phyloP scores from a whole-genome alignment of 2,888 invertebrate species.

The Cheilosia urbana region DNA sequence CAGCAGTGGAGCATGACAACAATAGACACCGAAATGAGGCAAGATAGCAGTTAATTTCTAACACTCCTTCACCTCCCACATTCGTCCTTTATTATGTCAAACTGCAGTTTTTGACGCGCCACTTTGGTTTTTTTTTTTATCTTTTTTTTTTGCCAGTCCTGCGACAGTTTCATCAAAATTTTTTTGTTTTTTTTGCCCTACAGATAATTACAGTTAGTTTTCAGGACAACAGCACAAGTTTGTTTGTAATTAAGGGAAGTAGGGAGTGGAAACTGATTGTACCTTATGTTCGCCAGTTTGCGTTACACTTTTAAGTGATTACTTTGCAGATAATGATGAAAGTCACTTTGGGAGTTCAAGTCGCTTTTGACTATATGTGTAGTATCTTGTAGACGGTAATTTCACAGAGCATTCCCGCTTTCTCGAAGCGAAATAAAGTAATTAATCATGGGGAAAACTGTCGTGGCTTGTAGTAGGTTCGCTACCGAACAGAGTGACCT shows the following conservation, averaged over 20 bases:
- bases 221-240: slow-evolving; percentile 13
- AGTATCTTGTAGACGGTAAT: neutral
- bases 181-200: neutral
- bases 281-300: slow-evolving; percentile 6
- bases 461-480: neutral
- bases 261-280: neutral
- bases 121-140: neutral
- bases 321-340: slow-evolving; percentile 31
- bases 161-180: slow-evolving; percentile 18
- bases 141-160: neutral
- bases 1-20: slow-evolving; percentile 31
- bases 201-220: slow-evolving; percentile 27
- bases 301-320: slow-evolving; percentile 30
- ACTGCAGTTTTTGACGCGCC: slow-evolving; percentile 37
- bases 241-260: neutral
- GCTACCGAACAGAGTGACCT: neutral
- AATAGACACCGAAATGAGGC: slow-evolving; percentile 30
- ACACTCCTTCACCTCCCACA: neutral
- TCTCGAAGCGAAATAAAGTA: slow-evolving; percentile 16
- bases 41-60: slow-evolving; percentile 36
- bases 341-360: slow-evolving; percentile 10
- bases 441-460: slow-evolving; percentile 14
- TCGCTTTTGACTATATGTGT: neutral
- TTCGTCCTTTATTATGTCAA: slow-evolving; percentile 18
- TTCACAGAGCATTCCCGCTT: neutral